A percentile compares a stretch with the other conserved stretches of the same genome.
phyloP scores from a whole-genome alignment of 2,797 vertebrate species.

The Tragopan temminckii region DNA sequence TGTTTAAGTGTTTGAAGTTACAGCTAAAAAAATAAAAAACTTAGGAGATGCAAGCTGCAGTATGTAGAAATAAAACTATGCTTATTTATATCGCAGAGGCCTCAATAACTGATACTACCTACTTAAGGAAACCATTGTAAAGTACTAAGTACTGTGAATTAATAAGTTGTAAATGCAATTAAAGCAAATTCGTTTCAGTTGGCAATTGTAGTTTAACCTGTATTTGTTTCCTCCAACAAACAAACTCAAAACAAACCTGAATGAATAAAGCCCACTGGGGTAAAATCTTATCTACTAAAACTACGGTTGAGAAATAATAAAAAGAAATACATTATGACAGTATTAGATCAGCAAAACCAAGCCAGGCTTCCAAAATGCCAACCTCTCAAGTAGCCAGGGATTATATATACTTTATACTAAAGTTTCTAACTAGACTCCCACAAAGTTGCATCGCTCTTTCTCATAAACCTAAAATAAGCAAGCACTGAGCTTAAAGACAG shows the following conservation, averaged over 20 bases:
- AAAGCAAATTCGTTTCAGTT: neutral
- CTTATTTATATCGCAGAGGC: neutral
- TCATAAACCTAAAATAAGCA: neutral
- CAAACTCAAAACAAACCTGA: neutral
- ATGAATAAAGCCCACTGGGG: accelerated
- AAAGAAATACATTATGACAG: neutral
- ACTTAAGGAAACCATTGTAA: neutral
- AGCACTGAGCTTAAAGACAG: neutral
- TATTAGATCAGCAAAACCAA: neutral
- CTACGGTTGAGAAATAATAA: neutral
- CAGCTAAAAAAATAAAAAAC: neutral
- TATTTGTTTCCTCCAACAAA: neutral
- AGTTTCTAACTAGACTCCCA: neutral
- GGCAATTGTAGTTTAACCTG: neutral
- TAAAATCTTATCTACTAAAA: neutral
- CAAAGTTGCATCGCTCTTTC: neutral
- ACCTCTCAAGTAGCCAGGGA: neutral
- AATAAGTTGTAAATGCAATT: neutral
- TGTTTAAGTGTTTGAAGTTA: neutral
- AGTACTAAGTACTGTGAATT: neutral
- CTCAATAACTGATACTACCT: neutral
- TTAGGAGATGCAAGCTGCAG: neutral
- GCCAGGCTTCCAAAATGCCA: neutral
- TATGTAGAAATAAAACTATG: neutral
- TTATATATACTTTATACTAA: neutral